These are phyloP conservation scores for Zosterops borbonicus DNA, from an alignment of 2,113 vertebrate genomes.

Conservation along the genomic window DNA sequence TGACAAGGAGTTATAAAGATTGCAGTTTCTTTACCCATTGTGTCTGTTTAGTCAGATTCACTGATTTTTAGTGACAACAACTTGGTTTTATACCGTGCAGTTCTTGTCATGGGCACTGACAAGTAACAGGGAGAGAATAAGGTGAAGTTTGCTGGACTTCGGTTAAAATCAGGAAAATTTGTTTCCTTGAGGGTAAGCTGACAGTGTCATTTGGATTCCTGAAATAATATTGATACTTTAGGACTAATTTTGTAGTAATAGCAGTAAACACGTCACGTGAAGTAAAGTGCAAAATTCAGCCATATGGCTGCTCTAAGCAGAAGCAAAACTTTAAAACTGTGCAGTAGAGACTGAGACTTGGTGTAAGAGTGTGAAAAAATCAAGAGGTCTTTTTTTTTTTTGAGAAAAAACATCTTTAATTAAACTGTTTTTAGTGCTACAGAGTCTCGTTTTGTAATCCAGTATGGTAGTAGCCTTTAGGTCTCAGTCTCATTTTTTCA, in stretches of 20 bases:
- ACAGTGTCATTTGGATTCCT: neutral
- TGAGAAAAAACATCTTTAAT: neutral
- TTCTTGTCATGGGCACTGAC: neutral
- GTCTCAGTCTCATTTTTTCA: neutral
- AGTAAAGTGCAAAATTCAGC: neutral
- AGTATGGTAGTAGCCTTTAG: neutral
- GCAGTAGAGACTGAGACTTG: neutral
- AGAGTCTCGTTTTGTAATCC: neutral
- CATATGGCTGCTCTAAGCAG: neutral
- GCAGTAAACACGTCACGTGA: neutral
- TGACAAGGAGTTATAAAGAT: neutral
- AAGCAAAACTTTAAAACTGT: neutral
- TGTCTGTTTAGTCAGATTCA: neutral
- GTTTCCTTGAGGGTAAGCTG: neutral
- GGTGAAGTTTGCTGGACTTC: neutral
- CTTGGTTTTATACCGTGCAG: neutral
- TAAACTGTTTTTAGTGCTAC: neutral
- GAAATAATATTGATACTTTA: neutral
- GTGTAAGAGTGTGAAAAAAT: neutral
- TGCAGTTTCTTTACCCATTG: neutral
- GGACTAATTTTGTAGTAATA: neutral
- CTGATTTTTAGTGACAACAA: neutral
- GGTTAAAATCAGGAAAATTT: neutral
- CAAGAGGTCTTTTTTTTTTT: neutral
- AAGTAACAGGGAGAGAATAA: neutral